phyloP scores from a whole-genome alignment of 92 coral and sea anemone species.

The Heteractis magnifica region DNA sequence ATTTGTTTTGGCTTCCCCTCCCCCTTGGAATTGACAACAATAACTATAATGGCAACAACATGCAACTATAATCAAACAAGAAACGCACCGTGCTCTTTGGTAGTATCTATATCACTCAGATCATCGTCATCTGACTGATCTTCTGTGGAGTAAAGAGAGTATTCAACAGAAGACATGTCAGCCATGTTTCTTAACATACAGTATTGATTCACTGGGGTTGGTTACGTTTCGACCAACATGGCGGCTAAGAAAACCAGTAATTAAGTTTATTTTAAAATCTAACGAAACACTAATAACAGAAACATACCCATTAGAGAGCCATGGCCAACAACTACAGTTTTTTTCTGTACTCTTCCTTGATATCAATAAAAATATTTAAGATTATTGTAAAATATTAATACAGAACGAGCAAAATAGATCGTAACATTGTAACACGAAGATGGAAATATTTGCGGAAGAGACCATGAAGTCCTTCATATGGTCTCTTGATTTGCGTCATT shows the following conservation, averaged over 20 bases:
- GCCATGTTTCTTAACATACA: background rate
- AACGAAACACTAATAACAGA: background rate
- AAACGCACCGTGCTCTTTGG: background rate
- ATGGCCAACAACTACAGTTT: conserved; percentile 51
- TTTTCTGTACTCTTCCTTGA: conserved; percentile 34
- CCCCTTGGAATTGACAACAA: too few species aligned
- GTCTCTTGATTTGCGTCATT: too few species aligned
- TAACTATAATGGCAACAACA: too few species aligned
- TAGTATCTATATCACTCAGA: background rate
- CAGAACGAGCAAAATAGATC: background rate
- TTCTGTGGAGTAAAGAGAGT: background rate
- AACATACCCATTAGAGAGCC: conserved; percentile 52
- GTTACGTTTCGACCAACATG: too few species aligned
- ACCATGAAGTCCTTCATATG: too few species aligned
- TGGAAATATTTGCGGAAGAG: too few species aligned
- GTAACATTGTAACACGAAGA: too few species aligned
- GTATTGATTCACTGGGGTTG: too few species aligned
- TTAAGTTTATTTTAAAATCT: too few species aligned
- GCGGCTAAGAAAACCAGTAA: too few species aligned
- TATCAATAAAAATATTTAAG: background rate
- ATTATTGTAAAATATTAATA: background rate
- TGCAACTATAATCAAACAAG: background rate
- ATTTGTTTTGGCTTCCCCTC: too few species aligned
- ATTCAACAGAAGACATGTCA: background rate
- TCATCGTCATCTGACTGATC: conserved; percentile 16